Percentiles rank a stretch among this genome's conserved stretches.
Evolutionary conservation across 1,140 invertebrate species (phyloP).

Genomic region (Mylabris phalerata): DNA sequence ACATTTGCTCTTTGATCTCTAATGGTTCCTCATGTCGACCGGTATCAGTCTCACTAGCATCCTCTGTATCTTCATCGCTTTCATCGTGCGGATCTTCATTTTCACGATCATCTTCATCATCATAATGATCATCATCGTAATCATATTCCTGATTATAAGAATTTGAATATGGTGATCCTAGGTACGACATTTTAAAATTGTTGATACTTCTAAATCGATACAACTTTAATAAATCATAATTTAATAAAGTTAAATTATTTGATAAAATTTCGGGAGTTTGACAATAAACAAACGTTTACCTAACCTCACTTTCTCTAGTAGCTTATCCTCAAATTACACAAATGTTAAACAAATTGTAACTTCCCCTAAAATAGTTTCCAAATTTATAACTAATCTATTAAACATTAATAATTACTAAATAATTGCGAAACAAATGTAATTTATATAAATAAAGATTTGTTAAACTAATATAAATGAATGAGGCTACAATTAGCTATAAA

Average conservation of each 20-base stretch:
- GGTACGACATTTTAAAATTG: conserved; percentile 23
- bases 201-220: conserved; percentile 1
- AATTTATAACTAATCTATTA: too few species aligned
- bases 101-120: conserved; percentile 29
- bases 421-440: too few species aligned
- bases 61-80: conserved; percentile 63
- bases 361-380: too few species aligned
- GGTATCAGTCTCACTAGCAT: conserved; percentile 83
- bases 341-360: too few species aligned
- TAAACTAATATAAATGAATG: too few species aligned
- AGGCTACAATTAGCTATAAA: too few species aligned
- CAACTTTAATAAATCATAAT: not conserved
- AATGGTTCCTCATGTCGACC: conserved; percentile 71
- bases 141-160: conserved; percentile 32
- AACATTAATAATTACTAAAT: too few species aligned
- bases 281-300: not conserved
- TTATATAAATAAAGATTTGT: too few species aligned
- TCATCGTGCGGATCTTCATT: conserved; percentile 26
- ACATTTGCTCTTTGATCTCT: conserved; percentile 92
- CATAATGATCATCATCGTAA: conserved; percentile 31
- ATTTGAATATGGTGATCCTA: conserved; percentile 31
- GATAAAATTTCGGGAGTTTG: not conserved
- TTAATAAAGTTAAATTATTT: not conserved
- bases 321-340: too few species aligned
- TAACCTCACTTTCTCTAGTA: not conserved